These are phyloP conservation scores for Eremophila alpestris DNA, from an alignment of 2,797 vertebrate species.

Conservation along the genomic window DNA sequence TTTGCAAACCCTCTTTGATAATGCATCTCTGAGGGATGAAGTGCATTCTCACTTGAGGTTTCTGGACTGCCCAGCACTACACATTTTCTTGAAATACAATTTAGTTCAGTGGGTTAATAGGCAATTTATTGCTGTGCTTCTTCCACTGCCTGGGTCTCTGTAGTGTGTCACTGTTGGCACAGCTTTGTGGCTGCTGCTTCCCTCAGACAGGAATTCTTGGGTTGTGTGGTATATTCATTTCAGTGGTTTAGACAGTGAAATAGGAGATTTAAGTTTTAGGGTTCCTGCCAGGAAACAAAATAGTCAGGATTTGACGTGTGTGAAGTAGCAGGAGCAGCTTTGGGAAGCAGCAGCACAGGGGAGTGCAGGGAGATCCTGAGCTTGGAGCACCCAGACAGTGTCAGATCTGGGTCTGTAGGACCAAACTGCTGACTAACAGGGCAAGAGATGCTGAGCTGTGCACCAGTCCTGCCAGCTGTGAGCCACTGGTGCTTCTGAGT, in stretches of 20 bases:
- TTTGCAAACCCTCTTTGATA: not conserved
- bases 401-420: not conserved
- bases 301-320: rapidly evolving
- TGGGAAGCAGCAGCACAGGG: not conserved
- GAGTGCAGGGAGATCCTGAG: not conserved
- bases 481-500: not conserved
- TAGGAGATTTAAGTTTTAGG: not conserved
- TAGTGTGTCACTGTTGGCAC: not conserved
- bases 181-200: not conserved
- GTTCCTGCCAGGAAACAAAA: not conserved
- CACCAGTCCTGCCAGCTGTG: not conserved
- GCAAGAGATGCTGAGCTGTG: not conserved
- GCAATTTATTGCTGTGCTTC: conserved; percentile 15
- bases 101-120: conserved; percentile 12
- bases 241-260: not conserved
- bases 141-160: not conserved
- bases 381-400: not conserved
- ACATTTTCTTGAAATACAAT: not conserved
- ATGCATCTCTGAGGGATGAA: not conserved
- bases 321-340: not conserved
- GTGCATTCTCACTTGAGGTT: not conserved
- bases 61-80: not conserved
- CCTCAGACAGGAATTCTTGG: not conserved
- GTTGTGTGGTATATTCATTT: not conserved
- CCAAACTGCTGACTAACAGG: not conserved